phyloP scores from a whole-genome alignment of 2,888 invertebrate genomes.

The Tanaodytes sp. region DNA sequence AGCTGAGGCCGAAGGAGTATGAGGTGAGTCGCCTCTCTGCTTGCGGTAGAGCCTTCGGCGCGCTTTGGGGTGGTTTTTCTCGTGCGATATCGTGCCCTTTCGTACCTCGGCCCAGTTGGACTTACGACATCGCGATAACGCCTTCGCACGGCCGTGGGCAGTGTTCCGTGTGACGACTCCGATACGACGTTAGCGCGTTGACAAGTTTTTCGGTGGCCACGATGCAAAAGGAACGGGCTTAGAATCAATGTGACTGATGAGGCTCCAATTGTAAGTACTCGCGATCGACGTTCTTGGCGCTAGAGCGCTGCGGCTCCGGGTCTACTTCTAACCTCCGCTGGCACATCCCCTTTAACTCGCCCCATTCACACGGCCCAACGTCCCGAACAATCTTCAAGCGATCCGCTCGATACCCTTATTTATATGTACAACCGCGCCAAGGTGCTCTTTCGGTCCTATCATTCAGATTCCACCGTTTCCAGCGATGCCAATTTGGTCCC shows the following conservation, averaged over 20 bases:
- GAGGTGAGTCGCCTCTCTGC: conserved; percentile 71
- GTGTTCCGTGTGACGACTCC: no score
- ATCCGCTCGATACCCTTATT: conserved; percentile 32
- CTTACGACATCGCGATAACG: conserved; percentile 9
- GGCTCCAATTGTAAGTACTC: conserved; percentile 69
- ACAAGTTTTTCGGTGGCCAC: conserved; percentile 58
- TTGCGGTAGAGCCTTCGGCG: conserved; percentile 61
- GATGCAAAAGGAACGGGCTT: conserved; percentile 68
- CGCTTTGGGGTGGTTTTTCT: conserved; percentile 48
- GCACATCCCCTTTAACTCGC: conserved; percentile 26
- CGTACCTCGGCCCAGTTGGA: conserved; percentile 14
- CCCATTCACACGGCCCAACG: neutral
- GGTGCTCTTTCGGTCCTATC: neutral
- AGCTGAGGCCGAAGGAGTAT: conserved; percentile 68
- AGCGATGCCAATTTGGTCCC: no score
- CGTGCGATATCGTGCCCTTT: conserved; percentile 24
- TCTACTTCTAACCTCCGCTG: neutral
- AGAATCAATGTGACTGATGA: conserved; percentile 69
- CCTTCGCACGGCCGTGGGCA: no score
- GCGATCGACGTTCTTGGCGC: conserved; percentile 5
- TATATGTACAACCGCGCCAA: conserved; percentile 22
- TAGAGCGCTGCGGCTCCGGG: conserved; percentile 1
- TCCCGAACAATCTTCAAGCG: conserved; percentile 20
- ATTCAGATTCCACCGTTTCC: no score
- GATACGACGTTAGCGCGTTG: neutral